Evolutionary conservation across 2,888 invertebrate genomes (phyloP), one percentile per base, ranked within the genome.

Genomic region (Pinctada fucata): DNA sequence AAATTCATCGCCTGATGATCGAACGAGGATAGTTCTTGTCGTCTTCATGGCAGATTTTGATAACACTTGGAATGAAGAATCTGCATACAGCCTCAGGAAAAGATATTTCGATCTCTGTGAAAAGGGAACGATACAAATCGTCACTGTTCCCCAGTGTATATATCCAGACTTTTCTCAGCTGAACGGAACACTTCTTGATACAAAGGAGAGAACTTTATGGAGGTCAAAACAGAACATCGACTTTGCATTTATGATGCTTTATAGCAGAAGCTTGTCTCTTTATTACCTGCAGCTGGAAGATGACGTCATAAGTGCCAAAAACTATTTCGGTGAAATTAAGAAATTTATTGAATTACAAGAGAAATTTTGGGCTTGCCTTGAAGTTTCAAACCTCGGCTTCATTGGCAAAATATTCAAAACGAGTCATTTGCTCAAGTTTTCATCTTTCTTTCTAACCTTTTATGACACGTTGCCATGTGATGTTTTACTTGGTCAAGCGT

Each of bases 221-320:
- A 81, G 93, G 48, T 88, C 93, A 1, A 93, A 93, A 80, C 93
- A 93, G 85, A 92, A 92, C 48, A 78, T 92, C 31, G 93, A 93
- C 83, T 93, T 91, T 82, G 91, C 92, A 0, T 92, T 90, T 78
- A 82, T 93, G 45, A 90, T 91, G 76, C 82, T 88, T 75, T 93
- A 91, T 78, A 83, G 90, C 5, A 81, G 84, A 45, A 82, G 86
- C 6, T 71, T 91, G 65, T 90, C 91, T 2, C 81, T 87, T 50
- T 92, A 91, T 82, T 92, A 92, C 80, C 79, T 93, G 52, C 91
- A 92, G 31, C 82, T 92, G 47, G 93, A 93, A 81, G 93, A 93
- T 81, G 93, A 93, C 80, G 89, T 93, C 31, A 84, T 91, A 13
- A 84, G 91, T 3, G 87, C 91, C 1, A 83, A 86, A 4, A 85